These are phyloP conservation scores for Scartelaos histophorus DNA, from an alignment of 2,113 vertebrate genomes.

Conservation along the genomic window DNA sequence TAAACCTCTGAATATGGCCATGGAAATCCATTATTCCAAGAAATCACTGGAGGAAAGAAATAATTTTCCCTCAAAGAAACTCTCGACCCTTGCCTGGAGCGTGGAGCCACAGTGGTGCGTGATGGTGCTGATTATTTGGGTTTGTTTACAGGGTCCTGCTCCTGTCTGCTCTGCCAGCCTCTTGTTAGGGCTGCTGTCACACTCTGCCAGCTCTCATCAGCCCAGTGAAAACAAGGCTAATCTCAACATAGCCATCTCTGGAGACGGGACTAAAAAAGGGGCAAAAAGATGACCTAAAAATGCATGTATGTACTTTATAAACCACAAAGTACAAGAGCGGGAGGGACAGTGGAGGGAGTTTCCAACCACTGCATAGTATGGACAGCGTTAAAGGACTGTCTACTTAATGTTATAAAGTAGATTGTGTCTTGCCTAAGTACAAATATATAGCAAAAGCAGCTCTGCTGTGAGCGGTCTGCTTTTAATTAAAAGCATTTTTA, in stretches of 20 bases:
- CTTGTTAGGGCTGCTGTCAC: slow-evolving; percentile 59
- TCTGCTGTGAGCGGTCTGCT: too few species aligned
- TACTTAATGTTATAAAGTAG: too few species aligned
- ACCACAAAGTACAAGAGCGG: slow-evolving; percentile 40
- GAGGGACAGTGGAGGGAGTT: slow-evolving; percentile 19
- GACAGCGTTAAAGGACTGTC: too few species aligned
- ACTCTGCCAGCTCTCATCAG: slow-evolving; percentile 57
- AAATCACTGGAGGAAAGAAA: slow-evolving; percentile 48
- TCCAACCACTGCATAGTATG: slow-evolving; percentile 20
- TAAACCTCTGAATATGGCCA: slow-evolving; percentile 56
- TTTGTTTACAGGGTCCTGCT: slow-evolving; percentile 57
- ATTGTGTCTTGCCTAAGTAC: too few species aligned
- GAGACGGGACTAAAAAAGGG: slow-evolving; percentile 41
- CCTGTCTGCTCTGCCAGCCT: slow-evolving; percentile 41
- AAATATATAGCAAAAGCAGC: too few species aligned
- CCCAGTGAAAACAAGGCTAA: slow-evolving; percentile 52
- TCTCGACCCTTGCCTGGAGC: slow-evolving; percentile 40
- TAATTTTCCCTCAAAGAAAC: slow-evolving; percentile 19
- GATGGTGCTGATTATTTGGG: slow-evolving; percentile 42
- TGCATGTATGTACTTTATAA: slow-evolving; percentile 22
- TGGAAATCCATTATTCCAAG: slow-evolving; percentile 51
- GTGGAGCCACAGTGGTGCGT: slow-evolving; percentile 35
- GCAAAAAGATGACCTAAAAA: slow-evolving; percentile 35
- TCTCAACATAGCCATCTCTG: slow-evolving; percentile 37
- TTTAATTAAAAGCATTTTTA: too few species aligned